Base-by-base conservation (phyloP, 2,113 vertebrate species). In the Microcebus ravelobensis region DNA sequence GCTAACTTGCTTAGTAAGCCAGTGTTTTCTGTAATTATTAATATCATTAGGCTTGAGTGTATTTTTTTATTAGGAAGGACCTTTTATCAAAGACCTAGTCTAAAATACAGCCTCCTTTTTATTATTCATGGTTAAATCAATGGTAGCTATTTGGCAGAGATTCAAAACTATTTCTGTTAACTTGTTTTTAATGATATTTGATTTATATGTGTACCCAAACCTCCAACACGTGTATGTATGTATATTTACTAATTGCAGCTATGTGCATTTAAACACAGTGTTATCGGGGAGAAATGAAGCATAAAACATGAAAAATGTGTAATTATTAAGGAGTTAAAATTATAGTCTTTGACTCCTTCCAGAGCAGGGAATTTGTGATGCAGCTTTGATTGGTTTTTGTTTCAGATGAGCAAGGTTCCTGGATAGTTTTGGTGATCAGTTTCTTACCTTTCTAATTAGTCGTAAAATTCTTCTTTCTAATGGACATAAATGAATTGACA, bases 41-140 rank as follows among this genome's bases (percentile, higher is more conserved):
- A 48, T 94, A 92, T 83, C 87, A 95, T 82, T 81, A 91, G 63
- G 68, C n/a, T 85, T 81, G 57, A 95, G 42, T 68, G 4, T 85
- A 70, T 48, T 90, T 91, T 67, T 97, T 93, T 92, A 80, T 93
- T 93, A 93, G 34, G 76, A 68, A 94, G 90, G 18, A 59, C 42
- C 31, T 89, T 95, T 89, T 87, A 79, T 91, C 89, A 96, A 83
- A 94, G 71, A 80, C 59, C 6, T 88, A 61, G 39, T 76, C 83
- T 94, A 94, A 97, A 97, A 91, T 81, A 73, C 52, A 93, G 12
- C 57, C 87, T 91, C n/a, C 74, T 93, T 94, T 94, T 96, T 91
- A 92, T 90, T 95, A 92, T 96, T 96, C 61, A 77, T 95, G 85
- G 88, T 82, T 96, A 92, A 97, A 95, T 96, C 96, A 95, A 77